Base-by-base conservation (phyloP, 2,797 vertebrate species). In the Dallia pectoralis region DNA sequence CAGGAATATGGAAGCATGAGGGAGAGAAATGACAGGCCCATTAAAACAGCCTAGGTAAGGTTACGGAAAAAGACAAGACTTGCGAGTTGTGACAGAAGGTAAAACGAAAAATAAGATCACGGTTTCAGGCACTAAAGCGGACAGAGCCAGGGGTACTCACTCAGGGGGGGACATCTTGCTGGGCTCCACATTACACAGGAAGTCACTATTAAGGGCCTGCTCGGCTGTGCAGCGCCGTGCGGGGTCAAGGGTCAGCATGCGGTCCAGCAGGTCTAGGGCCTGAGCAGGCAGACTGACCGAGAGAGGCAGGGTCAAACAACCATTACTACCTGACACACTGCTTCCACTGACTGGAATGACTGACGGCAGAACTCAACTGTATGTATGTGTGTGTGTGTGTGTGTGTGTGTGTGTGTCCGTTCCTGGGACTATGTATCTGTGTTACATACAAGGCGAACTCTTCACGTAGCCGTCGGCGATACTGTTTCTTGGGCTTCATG, bases 401-500 rank as follows among this genome's bases (percentile, higher is more conserved):
- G n/a, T 40, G 36, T 1, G 36, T 40, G 36, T 7, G 36, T 40
- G 4, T 7, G 40, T 12, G 8, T n/a, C n/a, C n/a, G n/a, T n/a
- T n/a, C n/a, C n/a, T n/a, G n/a, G n/a, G n/a, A n/a, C n/a, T n/a
- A n/a, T n/a, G n/a, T n/a, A n/a, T n/a, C n/a, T 12, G 36, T 30
- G 67, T 47, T 6, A 96, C 97, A 84, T 89, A 99, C 97, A 98
- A 95, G 77, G 96, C 94, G 85, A 99, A 99, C 87, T 99, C 97
- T 88, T 99, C 97, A 63, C 97, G 92, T 72, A 99, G 92, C 29
- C 96, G 93, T 36, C 97, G 91, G 69, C 97, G 93, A 86, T 99
- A 99, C 88, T 98, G 97, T 86, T 99, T 99, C 92, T 98, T 99
- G 73, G 97, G 97, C 84, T 98, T 99, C 97, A 99, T 98, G 72